phyloP scores from a whole-genome alignment of 2,113 vertebrate species.

The Cercocebus atys region DNA sequence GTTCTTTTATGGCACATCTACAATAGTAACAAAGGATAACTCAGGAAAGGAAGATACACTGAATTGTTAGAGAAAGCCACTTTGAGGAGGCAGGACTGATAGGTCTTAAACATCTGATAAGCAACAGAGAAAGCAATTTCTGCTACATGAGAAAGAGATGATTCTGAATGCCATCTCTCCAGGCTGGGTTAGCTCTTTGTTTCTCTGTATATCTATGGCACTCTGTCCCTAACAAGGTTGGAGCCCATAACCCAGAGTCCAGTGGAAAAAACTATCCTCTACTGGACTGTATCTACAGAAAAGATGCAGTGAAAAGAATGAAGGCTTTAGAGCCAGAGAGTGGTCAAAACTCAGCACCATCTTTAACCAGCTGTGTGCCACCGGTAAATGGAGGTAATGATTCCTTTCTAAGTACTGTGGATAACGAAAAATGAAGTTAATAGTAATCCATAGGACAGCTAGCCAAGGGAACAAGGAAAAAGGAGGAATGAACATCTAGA shows the following conservation, averaged over 20 bases:
- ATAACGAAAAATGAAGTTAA: neutral
- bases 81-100: neutral
- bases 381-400: neutral
- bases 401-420: neutral
- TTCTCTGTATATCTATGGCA: neutral
- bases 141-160: neutral
- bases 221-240: neutral
- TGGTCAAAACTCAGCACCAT: neutral
- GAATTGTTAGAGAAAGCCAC: neutral
- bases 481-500: neutral
- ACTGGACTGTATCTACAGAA: neutral
- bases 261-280: neutral
- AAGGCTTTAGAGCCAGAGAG: neutral
- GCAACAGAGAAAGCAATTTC: neutral
- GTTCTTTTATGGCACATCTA: neutral
- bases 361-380: neutral
- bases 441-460: neutral
- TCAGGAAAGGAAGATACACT: neutral
- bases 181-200: neutral
- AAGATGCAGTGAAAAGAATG: neutral
- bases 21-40: neutral
- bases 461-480: neutral
- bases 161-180: neutral
- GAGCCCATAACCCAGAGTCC: neutral
- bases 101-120: neutral